phyloP scores from a whole-genome alignment of 2,113 vertebrate genomes.

The Dryoscopus gambensis region DNA sequence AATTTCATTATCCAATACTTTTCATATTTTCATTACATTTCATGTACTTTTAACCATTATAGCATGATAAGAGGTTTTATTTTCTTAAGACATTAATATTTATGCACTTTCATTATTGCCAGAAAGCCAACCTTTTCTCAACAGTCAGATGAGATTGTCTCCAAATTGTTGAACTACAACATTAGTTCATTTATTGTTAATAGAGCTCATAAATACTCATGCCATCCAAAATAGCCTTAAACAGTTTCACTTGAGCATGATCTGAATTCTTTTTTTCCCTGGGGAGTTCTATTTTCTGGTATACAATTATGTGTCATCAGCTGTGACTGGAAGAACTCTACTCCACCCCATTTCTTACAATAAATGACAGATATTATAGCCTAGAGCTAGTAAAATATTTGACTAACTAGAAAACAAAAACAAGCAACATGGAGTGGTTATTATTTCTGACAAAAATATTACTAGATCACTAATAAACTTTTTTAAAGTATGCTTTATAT shows the following conservation, averaged over 20 bases:
- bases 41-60: constrained; percentile 35
- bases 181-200: constrained; percentile 73
- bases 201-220: constrained; percentile 67
- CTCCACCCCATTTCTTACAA: constrained; percentile 53
- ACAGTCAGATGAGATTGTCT: constrained; percentile 64
- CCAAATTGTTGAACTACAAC: constrained; percentile 50
- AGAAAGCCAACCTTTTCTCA: constrained; percentile 44
- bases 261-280: constrained; percentile 44
- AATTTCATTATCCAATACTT: not conserved
- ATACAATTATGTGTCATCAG: constrained; percentile 70
- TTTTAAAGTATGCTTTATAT: not conserved
- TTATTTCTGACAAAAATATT: constrained; percentile 44
- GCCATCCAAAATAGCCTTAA: constrained; percentile 68
- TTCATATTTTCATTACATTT: constrained; percentile 32
- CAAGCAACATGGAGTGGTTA: not conserved
- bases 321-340: constrained; percentile 51
- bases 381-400: constrained; percentile 61
- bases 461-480: not conserved
- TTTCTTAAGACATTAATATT: constrained; percentile 58
- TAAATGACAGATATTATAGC: constrained; percentile 64
- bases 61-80: not conserved
- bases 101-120: constrained; percentile 55
- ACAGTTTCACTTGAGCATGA: constrained; percentile 53
- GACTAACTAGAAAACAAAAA: constrained; percentile 49
- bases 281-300: constrained; percentile 42